Evolutionary conservation across 2,113 vertebrate species (phyloP).

Genomic region (Machaerirhynchus nigripectus): DNA sequence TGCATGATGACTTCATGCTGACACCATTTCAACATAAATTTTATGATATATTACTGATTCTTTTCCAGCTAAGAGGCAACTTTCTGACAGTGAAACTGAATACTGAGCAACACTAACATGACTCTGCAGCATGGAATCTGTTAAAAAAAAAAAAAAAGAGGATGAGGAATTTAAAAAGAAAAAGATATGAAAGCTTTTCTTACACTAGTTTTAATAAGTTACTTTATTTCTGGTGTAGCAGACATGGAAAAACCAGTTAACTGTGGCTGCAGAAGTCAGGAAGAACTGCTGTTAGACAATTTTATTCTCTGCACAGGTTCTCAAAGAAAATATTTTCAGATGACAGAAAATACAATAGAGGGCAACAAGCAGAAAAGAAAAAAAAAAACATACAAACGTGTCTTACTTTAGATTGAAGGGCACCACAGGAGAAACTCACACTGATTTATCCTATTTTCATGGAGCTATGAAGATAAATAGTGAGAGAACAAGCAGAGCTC

Average conservation of each 20-base stretch:
- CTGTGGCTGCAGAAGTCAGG: neutral
- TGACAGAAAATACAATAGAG: neutral
- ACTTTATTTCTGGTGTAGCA: neutral
- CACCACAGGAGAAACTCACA: neutral
- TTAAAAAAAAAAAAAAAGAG: neutral
- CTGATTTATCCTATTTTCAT: neutral
- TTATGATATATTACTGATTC: neutral
- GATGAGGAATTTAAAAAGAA: neutral
- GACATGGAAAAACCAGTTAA: neutral
- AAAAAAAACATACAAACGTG: neutral
- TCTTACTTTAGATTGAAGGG: neutral
- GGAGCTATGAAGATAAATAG: neutral
- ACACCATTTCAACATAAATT: neutral
- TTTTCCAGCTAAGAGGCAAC: neutral
- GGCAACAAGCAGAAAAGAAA: neutral
- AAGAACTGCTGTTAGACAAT: neutral
- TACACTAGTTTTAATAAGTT: neutral
- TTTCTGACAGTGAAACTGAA: neutral
- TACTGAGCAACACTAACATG: neutral
- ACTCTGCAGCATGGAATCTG: neutral
- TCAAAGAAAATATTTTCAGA: neutral
- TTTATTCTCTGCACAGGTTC: neutral
- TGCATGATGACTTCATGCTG: neutral
- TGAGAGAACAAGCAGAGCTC: neutral
- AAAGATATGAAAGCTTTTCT: neutral